Evolutionary conservation across 2,113 vertebrate species (phyloP).

Genomic region (Brevimyrus niger): DNA sequence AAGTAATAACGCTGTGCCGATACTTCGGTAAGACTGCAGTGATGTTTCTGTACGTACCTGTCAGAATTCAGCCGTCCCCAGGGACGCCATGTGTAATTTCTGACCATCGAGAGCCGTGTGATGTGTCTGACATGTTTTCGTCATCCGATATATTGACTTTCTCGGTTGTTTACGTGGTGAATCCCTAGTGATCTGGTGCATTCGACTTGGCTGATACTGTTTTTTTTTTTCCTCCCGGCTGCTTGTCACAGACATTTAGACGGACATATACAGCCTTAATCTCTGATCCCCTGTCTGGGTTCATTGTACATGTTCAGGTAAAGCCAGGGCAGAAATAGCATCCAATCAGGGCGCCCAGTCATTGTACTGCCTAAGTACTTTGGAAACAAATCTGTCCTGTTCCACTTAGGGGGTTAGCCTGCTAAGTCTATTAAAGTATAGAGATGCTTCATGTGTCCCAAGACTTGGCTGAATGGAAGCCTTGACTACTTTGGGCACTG

Average conservation of each 20-base stretch:
- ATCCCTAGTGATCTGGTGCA: neutral
- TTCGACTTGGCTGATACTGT: neutral
- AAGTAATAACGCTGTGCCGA: neutral
- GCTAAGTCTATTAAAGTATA: neutral
- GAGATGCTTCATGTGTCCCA: neutral
- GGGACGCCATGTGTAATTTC: neutral
- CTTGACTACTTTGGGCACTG: neutral
- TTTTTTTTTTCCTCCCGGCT: neutral
- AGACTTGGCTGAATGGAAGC: neutral
- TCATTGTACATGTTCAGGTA: neutral
- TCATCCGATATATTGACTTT: neutral
- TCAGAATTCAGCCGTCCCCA: neutral
- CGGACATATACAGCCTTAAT: constrained; percentile 38
- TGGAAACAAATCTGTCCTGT: neutral
- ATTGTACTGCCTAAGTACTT: neutral
- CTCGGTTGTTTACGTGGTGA: neutral
- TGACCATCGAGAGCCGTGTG: neutral
- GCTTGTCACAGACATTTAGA: constrained; percentile 29
- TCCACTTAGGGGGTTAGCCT: neutral
- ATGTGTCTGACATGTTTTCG: neutral
- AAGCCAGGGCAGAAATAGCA: neutral
- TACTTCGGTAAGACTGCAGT: neutral
- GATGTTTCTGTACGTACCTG: neutral
- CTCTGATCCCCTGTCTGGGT: constrained; percentile 14
- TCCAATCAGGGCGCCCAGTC: neutral